These are phyloP conservation scores for Lophochroa leadbeateri DNA, from an alignment of 2,113 vertebrate species.

Conservation along the genomic window DNA sequence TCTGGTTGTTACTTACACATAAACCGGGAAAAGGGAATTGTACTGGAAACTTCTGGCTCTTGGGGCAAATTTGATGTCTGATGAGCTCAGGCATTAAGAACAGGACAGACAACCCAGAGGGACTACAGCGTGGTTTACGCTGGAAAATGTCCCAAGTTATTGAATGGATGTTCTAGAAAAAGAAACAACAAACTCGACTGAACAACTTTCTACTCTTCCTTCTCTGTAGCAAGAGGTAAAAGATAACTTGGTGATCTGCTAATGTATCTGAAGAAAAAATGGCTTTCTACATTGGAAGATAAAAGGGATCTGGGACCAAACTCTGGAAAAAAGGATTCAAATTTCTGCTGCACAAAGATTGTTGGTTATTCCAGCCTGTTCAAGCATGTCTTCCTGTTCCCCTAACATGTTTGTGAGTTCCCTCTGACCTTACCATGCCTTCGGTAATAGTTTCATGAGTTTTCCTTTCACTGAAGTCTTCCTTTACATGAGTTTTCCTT, in stretches of 20 bases:
- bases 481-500: background rate
- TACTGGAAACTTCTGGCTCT: background rate
- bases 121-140: background rate
- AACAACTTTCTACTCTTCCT: background rate
- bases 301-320: background rate
- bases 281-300: background rate
- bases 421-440: rapidly evolving
- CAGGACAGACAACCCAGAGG: background rate
- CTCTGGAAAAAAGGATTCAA: background rate
- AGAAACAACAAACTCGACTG: background rate
- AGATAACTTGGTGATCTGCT: background rate
- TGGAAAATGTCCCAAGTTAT: background rate
- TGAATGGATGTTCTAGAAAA: background rate
- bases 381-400: background rate
- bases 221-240: background rate
- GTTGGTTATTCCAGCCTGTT: background rate
- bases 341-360: background rate
- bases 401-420: background rate
- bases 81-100: background rate
- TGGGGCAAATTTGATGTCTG: background rate
- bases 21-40: background rate
- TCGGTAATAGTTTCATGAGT: background rate
- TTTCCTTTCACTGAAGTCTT: background rate
- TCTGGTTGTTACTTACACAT: background rate
- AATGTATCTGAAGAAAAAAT: background rate